phyloP scores from a whole-genome alignment of 2,113 vertebrate species.

The Hyaena hyaena region DNA sequence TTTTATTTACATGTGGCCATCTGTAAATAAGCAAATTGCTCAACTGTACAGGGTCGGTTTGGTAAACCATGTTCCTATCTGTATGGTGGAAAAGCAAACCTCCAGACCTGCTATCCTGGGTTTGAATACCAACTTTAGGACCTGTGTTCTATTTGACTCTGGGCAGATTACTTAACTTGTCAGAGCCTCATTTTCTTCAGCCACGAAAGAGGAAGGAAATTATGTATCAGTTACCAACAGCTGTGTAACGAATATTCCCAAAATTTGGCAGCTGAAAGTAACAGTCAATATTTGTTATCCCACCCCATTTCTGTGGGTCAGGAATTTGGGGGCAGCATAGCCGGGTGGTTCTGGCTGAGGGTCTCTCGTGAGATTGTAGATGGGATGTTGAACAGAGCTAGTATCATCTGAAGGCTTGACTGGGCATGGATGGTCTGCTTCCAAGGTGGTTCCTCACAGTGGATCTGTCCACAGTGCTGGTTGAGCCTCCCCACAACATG shows the following conservation, averaged over 20 bases:
- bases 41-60: neutral
- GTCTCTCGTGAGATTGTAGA: neutral
- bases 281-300: neutral
- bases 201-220: neutral
- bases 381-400: neutral
- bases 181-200: neutral
- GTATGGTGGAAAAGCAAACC: neutral
- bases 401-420: neutral
- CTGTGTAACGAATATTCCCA: neutral
- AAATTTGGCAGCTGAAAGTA: neutral
- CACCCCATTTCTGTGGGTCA: neutral
- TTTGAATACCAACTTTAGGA: neutral
- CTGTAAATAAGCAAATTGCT: neutral
- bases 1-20: too few species aligned
- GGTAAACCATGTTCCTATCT: neutral
- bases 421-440: neutral
- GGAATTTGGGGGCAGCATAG: neutral
- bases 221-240: neutral
- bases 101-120: neutral
- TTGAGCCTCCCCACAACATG: too few species aligned
- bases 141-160: neutral
- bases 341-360: neutral
- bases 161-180: neutral
- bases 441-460: neutral
- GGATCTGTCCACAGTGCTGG: neutral